Conservation (phyloP, 2,113 vertebrate species). For the Aleadryas rufinucha region DNA sequence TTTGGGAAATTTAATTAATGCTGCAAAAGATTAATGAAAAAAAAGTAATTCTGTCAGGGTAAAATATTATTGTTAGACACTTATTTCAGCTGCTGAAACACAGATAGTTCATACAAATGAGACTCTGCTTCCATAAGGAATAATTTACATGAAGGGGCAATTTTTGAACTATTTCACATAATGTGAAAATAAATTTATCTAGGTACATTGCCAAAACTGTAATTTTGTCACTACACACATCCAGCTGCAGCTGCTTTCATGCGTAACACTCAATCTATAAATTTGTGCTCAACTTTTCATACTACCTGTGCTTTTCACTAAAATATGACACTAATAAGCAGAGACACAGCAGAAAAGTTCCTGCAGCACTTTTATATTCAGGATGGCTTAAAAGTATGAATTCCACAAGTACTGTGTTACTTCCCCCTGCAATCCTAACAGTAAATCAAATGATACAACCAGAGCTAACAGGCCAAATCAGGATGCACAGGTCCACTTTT, state of each 20-base stretch:
- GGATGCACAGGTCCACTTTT: not conserved
- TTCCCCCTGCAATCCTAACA: not conserved
- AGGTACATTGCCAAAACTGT: not conserved
- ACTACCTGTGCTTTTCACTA: not conserved
- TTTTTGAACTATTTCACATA: not conserved
- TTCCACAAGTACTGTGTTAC: not conserved
- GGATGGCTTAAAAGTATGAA: not conserved
- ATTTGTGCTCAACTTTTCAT: not conserved
- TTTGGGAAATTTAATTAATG: not conserved
- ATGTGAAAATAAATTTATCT: not conserved
- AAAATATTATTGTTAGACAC: not conserved
- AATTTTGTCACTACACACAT: not conserved
- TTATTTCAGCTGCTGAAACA: not conserved
- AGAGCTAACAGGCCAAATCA: not conserved
- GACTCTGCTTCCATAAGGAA: not conserved
- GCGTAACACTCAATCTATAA: not conserved
- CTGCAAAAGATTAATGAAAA: not conserved
- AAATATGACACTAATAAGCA: not conserved
- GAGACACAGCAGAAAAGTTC: not conserved
- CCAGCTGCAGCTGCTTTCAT: not conserved
- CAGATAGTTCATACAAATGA: not conserved
- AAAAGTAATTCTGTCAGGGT: not conserved
- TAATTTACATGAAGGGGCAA: not conserved
- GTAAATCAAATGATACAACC: not conserved
- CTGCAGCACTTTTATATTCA: not conserved